Percentiles rank a stretch among this genome's conserved stretches.
These are phyloP conservation scores for Chaenogobius annularis DNA, from an alignment of 2,113 vertebrate genomes.

Conservation along the genomic window DNA sequence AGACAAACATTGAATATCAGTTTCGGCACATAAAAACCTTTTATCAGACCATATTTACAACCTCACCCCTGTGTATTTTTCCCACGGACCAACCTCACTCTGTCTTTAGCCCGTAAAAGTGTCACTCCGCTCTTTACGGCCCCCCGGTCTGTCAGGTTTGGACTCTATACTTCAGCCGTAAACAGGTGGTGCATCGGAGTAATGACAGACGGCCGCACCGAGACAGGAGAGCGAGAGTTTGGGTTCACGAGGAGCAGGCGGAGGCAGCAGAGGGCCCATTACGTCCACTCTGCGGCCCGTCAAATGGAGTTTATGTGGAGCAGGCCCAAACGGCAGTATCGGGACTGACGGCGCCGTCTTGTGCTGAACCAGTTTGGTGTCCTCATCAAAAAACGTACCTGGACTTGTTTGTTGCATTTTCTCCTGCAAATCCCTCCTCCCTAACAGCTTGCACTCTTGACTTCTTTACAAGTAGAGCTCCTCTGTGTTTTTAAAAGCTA, in stretches of 20 bases:
- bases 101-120: neutral
- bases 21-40: no score
- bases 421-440: no score
- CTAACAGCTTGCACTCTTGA: no score
- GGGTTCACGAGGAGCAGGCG: constrained; percentile 7
- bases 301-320: neutral
- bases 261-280: constrained; percentile 23
- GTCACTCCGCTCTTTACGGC: neutral
- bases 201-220: neutral
- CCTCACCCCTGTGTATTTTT: neutral
- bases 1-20: neutral
- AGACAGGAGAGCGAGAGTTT: neutral
- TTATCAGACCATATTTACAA: neutral
- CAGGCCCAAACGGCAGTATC: constrained; percentile 1
- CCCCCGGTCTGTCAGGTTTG: neutral
- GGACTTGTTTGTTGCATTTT: no score
- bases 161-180: neutral
- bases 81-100: neutral
- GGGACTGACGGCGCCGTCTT: neutral
- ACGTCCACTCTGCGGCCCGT: constrained; percentile 15
- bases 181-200: neutral
- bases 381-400: no score
- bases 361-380: neutral
- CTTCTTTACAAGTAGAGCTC: no score
- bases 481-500: no score